These are phyloP conservation scores for Drosophila obscura DNA, from an alignment of 1,140 invertebrate species.

Conservation along the genomic window DNA sequence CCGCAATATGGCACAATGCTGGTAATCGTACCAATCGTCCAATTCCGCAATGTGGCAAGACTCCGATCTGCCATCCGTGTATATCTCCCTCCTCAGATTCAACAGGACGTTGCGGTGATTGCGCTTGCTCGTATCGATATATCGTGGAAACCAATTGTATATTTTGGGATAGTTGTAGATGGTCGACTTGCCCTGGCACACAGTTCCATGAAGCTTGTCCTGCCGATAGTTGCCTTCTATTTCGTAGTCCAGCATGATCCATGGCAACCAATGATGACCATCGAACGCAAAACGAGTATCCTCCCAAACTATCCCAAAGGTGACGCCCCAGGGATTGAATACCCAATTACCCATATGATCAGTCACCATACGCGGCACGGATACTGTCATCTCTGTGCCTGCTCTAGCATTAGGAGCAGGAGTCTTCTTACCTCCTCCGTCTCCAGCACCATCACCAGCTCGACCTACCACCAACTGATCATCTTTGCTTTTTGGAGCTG, in stretches of 20 bases:
- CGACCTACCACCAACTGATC: too few species aligned
- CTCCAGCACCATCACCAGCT: too few species aligned
- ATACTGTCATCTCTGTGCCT: slow-evolving; percentile 15
- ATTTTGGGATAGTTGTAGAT: slow-evolving; percentile 12
- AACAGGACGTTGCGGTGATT: neutral
- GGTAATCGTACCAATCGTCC: neutral
- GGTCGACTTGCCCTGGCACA: slow-evolving; percentile 8
- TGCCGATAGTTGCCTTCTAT: neutral
- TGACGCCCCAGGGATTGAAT: slow-evolving; percentile 26
- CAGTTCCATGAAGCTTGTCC: neutral
- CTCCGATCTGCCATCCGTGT: neutral
- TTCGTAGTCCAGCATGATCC: neutral
- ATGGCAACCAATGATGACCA: neutral
- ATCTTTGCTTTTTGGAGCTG: too few species aligned
- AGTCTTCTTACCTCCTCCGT: too few species aligned
- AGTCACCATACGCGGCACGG: neutral
- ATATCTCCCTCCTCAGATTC: neutral
- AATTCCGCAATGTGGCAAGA: neutral
- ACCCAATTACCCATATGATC: slow-evolving; percentile 30
- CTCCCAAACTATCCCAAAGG: slow-evolving; percentile 12
- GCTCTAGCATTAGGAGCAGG: too few species aligned
- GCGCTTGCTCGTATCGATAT: neutral
- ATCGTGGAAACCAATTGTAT: neutral
- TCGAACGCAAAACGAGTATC: slow-evolving; percentile 22
- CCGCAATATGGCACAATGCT: neutral